Evolutionary conservation across 2,113 vertebrate genomes (phyloP), one percentile per base, ranked within the genome.

Genomic region (Shinisaurus crocodilurus): DNA sequence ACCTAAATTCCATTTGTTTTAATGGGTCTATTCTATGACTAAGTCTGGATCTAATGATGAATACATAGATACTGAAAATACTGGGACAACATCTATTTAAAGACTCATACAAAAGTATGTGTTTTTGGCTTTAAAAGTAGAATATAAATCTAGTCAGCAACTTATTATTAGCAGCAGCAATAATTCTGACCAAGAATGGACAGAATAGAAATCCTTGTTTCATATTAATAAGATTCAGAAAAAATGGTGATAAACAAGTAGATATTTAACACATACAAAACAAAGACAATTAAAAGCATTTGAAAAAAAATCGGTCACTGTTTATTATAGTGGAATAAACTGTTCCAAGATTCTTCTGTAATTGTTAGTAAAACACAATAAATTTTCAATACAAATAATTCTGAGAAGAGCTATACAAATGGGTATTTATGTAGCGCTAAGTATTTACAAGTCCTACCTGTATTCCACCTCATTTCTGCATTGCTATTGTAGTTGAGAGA

Each of bases 291-390:
- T 15, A 20, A 60, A 77, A 45, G 37, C 32, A 60, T 75, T 75
- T 87, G 27, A 1, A 43, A 76, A 84, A 86, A 85, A 85, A 69
- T 20, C 40, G 25, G n/a, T 75, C n/a, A 75, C n/a, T 40, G 20
- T 86, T 86, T 75, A 87, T 87, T 77, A 77, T 67, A 37, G 63
- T 72, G 69, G 34, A 48, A 72, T 67, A 77, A 85, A 65, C 2
- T 40, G 1, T 89, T 48, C 70, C 69, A 89, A 83, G 65, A 81
- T 20, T 89, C 70, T 75, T 83, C 88, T 89, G 70, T 75, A 74
- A 37, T 29, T 50, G 29, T 76, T 89, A 84, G 54, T 48, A 84
- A 70, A 82, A 72, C 25, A 76, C 54, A 75, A 82, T 63, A 67
- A 75, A 65, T 45, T 63, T 84, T 8, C 37, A 89, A 32, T 84